Evolutionary conservation across 2,113 vertebrate genomes (phyloP).

Genomic region (Chloebia gouldiae): DNA sequence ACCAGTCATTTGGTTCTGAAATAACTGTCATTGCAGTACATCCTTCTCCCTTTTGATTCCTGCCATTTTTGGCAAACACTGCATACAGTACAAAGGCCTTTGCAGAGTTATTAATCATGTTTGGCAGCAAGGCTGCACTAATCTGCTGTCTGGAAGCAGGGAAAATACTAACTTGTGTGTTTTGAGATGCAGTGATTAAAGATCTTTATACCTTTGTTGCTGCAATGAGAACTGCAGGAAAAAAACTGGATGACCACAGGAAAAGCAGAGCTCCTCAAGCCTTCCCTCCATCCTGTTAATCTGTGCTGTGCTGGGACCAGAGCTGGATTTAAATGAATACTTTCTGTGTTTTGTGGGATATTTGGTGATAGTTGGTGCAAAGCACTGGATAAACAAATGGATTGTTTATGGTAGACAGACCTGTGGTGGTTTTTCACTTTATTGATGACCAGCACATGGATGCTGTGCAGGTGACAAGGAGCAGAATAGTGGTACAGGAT

Average conservation of each 20-base stretch:
- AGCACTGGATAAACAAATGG: neutral
- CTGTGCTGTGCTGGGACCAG: neutral
- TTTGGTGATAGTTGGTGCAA: neutral
- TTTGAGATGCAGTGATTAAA: conserved; percentile 52
- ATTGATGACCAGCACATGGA: neutral
- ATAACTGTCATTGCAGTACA: conserved; percentile 54
- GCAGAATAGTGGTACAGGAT: neutral
- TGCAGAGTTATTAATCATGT: conserved; percentile 76
- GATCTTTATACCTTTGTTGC: neutral
- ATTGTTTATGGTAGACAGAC: neutral
- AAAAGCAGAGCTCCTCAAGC: neutral
- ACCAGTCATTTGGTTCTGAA: conserved; percentile 58
- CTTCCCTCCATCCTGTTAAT: neutral
- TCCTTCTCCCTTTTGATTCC: conserved; percentile 38
- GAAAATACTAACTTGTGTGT: neutral
- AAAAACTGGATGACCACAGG: neutral
- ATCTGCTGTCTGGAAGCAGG: conserved; percentile 66
- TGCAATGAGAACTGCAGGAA: neutral
- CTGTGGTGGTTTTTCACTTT: neutral
- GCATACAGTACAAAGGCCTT: conserved; percentile 47
- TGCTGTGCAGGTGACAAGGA: neutral
- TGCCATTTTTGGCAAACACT: conserved; percentile 71
- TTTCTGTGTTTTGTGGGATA: neutral
- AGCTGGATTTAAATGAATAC: neutral
- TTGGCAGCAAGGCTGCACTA: conserved; percentile 70